phyloP scores from a whole-genome alignment of 2,888 invertebrate species.

The Drosophila paramelanica region DNA sequence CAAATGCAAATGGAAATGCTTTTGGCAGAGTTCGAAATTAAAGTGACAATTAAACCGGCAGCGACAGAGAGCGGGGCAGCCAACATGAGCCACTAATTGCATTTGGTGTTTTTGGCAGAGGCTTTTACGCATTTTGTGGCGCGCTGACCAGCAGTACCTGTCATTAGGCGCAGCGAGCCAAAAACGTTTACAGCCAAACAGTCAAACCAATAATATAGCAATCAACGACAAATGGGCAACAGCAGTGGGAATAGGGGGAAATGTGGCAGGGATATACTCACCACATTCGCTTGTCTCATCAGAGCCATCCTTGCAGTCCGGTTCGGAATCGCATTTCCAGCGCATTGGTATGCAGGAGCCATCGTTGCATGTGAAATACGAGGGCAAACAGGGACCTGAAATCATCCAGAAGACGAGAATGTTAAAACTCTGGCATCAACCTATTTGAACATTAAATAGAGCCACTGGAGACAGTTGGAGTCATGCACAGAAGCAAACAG shows the following conservation, averaged over 20 bases:
- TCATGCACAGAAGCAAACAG: neutral
- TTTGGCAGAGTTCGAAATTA: conserved; percentile 40
- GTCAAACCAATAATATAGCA: conserved; percentile 76
- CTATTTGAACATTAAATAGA: conserved; percentile 15
- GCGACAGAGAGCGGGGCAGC: neutral
- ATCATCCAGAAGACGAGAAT: conserved; percentile 45
- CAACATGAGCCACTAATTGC: conserved; percentile 68
- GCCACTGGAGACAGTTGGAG: conserved; percentile 4
- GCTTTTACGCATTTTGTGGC: conserved; percentile 69
- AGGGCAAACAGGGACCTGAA: conserved; percentile 80
- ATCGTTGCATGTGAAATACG: conserved; percentile 84
- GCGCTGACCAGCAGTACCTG: conserved; percentile 61
- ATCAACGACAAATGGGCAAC: conserved; percentile 54
- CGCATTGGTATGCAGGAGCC: conserved; percentile 87
- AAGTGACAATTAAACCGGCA: conserved; percentile 26
- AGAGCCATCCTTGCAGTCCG: conserved; percentile 87
- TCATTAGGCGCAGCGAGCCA: conserved; percentile 62
- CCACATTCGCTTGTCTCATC: conserved; percentile 87
- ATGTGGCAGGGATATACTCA: conserved; percentile 74
- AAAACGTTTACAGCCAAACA: conserved; percentile 62
- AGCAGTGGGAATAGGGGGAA: neutral
- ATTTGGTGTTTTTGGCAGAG: conserved; percentile 61
- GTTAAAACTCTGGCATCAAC: conserved; percentile 27
- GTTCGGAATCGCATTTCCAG: conserved; percentile 87
- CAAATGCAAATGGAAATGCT: conserved; percentile 27